phyloP scores from a whole-genome alignment of 2,113 vertebrate species.

The Megalops atlanticus region DNA sequence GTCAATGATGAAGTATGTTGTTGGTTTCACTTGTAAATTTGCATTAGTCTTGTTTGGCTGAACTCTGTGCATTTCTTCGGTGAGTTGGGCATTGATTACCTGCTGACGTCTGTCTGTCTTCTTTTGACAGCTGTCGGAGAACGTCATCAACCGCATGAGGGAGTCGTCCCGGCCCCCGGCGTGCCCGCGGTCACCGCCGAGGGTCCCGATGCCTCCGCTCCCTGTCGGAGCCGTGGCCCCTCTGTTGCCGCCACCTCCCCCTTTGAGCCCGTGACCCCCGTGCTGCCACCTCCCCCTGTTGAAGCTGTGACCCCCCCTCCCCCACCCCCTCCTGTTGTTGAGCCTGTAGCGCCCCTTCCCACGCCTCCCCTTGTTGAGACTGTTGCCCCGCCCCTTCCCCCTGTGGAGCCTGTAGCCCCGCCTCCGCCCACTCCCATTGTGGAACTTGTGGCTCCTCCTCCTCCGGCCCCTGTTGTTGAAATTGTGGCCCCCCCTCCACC shows the following conservation, averaged over 20 bases:
- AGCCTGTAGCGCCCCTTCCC: constrained; percentile 40
- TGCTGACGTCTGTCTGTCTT: no score
- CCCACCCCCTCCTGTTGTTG: constrained; percentile 41
- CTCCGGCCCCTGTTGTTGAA: constrained; percentile 43
- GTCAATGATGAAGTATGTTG: no score
- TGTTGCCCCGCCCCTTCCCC: constrained; percentile 32
- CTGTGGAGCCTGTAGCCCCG: constrained; percentile 45
- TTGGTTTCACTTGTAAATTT: no score
- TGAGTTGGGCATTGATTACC: no score
- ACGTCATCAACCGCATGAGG: constrained; percentile 92
- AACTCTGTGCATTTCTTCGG: no score
- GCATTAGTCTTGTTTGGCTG: no score
- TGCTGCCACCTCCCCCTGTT: constrained; percentile 41
- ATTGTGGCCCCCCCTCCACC: constrained; percentile 42
- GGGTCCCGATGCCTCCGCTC: constrained; percentile 27
- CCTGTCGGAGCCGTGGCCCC: constrained; percentile 29
- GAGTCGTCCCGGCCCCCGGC: constrained; percentile 72
- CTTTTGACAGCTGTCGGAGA: constrained; percentile 84
- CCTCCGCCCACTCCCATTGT: constrained; percentile 40
- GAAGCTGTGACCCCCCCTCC: constrained; percentile 36
- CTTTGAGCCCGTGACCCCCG: constrained; percentile 42
- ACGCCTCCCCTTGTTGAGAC: constrained; percentile 41
- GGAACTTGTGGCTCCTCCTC: constrained; percentile 36
- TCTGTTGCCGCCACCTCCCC: constrained; percentile 42
- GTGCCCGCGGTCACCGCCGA: constrained; percentile 36